Evolutionary conservation across 92 coral and sea anemone species (phyloP).

Genomic region (Palythoa caribaeorum): DNA sequence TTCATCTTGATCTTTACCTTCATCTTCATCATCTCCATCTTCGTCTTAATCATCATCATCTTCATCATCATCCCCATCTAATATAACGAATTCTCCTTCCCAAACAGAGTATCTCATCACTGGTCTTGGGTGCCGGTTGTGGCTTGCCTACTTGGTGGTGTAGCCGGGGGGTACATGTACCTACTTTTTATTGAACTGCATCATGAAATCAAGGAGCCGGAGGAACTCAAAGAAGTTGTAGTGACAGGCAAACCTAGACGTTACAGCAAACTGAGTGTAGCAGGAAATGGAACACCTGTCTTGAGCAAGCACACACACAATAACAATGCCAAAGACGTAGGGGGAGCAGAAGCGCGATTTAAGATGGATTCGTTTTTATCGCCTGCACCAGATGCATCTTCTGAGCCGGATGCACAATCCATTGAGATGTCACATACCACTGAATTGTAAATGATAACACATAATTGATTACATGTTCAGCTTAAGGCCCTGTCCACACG

Average conservation of each 20-base stretch:
- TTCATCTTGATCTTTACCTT: no score
- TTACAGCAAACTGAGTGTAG: background rate
- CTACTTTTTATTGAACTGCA: slow-evolving; percentile 71
- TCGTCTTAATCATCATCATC: no score
- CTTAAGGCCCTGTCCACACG: no score
- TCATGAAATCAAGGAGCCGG: slow-evolving; percentile 43
- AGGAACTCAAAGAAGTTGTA: slow-evolving; percentile 36
- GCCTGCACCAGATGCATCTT: slow-evolving; percentile 23
- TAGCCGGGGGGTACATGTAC: slow-evolving; percentile 70
- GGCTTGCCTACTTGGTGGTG: slow-evolving; percentile 76
- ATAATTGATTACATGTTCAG: no score
- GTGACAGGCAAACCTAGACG: slow-evolving; percentile 20
- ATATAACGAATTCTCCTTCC: background rate
- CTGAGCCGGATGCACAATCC: slow-evolving; percentile 7
- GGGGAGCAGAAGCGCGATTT: background rate
- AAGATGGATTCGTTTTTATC: background rate
- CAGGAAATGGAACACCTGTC: background rate
- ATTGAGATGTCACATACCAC: background rate
- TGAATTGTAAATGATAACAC: background rate
- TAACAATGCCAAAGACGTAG: background rate
- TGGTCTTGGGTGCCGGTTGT: slow-evolving; percentile 88
- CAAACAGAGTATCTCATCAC: slow-evolving; percentile 58
- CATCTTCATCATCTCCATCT: no score
- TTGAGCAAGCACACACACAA: background rate
- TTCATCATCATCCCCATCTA: no score